Evolutionary conservation across 2,113 vertebrate species (phyloP).

Genomic region (Okapia johnstoni): DNA sequence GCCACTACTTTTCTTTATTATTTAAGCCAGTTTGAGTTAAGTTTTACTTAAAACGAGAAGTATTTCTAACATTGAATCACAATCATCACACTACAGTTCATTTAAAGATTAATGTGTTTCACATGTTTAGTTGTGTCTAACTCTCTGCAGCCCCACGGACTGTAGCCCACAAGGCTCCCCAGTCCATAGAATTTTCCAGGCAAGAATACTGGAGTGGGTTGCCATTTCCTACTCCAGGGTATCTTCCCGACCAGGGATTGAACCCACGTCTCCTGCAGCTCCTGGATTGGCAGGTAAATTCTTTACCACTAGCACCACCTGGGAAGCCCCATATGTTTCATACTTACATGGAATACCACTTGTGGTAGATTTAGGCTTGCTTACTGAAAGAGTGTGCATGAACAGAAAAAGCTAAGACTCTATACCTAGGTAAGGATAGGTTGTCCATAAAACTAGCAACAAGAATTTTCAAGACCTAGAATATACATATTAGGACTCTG

Average conservation of each 20-base stretch:
- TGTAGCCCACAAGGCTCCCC: neutral
- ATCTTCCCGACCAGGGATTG: neutral
- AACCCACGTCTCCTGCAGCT: neutral
- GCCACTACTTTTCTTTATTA: neutral
- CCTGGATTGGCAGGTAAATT: neutral
- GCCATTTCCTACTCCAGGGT: neutral
- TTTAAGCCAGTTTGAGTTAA: neutral
- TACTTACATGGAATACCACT: neutral
- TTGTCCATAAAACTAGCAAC: neutral
- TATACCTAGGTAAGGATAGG: neutral
- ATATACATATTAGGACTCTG: neutral
- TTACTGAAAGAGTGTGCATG: neutral
- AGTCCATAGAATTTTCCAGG: neutral
- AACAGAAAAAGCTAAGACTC: neutral
- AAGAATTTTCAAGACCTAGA: neutral
- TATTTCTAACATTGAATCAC: slow-evolving; percentile 14
- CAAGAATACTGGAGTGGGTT: neutral
- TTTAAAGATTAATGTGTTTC: neutral
- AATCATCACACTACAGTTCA: neutral
- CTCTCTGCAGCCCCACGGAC: neutral
- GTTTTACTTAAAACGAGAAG: neutral
- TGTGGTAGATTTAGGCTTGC: neutral
- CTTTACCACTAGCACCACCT: neutral
- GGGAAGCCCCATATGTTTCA: neutral
- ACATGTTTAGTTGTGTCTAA: neutral